Evolutionary conservation across 2,113 vertebrate species (phyloP).

Genomic region (Nothoprocta perdicaria): DNA sequence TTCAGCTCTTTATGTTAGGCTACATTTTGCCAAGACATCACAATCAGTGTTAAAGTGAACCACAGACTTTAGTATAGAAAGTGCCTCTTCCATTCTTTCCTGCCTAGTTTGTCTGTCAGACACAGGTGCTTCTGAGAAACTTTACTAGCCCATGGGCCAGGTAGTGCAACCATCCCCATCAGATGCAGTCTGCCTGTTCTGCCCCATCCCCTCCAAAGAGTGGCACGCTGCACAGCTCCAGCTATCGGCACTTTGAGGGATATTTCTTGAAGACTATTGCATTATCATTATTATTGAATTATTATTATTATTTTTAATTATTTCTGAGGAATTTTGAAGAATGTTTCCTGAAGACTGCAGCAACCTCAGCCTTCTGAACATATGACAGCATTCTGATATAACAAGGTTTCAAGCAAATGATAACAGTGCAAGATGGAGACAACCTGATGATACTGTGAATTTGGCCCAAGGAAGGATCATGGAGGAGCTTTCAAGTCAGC

Average conservation of each 20-base stretch:
- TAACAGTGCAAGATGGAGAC: background rate
- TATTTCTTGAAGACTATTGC: background rate
- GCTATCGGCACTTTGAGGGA: background rate
- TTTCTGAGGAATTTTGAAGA: no score
- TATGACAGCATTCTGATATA: background rate
- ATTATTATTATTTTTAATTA: no score
- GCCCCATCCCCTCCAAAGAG: background rate
- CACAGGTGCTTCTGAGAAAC: background rate
- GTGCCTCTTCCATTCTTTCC: conserved; percentile 2
- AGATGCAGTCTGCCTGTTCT: background rate
- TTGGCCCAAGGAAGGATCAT: background rate
- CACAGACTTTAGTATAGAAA: background rate
- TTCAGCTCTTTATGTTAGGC: conserved; percentile 5
- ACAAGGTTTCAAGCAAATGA: background rate
- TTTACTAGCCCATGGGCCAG: background rate
- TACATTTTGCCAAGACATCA: background rate
- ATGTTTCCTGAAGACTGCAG: background rate
- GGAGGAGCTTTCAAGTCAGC: background rate
- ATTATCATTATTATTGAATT: no score
- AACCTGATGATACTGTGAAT: background rate
- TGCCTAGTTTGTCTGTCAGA: background rate
- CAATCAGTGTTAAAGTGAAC: rapidly evolving
- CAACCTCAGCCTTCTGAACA: background rate
- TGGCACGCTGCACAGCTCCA: rapidly evolving
- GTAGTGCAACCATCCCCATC: background rate